A percentile compares a stretch with the other conserved stretches of the same genome.
Conservation (phyloP, 2,797 vertebrate genomes). For the Lepilemur ruficaudatus region DNA sequence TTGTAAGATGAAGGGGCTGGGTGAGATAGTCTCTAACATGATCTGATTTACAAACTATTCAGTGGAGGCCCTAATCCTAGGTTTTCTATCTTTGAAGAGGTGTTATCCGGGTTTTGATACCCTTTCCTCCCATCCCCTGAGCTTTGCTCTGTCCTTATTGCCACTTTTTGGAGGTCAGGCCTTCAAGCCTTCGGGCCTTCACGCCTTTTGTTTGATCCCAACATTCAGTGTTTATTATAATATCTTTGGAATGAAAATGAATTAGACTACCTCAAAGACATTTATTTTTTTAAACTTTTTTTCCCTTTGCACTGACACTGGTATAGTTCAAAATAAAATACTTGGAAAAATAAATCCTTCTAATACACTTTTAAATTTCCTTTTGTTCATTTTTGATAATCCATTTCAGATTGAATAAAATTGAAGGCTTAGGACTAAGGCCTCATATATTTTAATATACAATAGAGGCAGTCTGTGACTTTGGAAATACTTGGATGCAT, state of each 20-base stretch:
- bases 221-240: conserved; percentile 15
- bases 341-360: background rate
- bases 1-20: background rate
- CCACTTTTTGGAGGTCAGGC: background rate
- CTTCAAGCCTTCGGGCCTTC: background rate
- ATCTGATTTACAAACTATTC: background rate
- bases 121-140: background rate
- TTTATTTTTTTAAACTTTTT: background rate
- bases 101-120: background rate
- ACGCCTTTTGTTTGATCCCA: conserved; percentile 25
- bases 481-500: conserved; percentile 45
- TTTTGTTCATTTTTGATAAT: conserved; percentile 34
- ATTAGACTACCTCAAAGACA: background rate
- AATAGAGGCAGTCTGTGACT: background rate
- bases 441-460: background rate
- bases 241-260: conserved; percentile 37
- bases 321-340: background rate
- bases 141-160: background rate
- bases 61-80: background rate
- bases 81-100: background rate
- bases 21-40: background rate
- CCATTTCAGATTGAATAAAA: background rate
- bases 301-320: background rate
- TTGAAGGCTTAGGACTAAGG: conserved; percentile 33
- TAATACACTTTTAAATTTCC: background rate